A percentile compares a stretch with the other conserved stretches of the same genome.
phyloP scores from a whole-genome alignment of 2,113 vertebrate species.

The Oplegnathus fasciatus region DNA sequence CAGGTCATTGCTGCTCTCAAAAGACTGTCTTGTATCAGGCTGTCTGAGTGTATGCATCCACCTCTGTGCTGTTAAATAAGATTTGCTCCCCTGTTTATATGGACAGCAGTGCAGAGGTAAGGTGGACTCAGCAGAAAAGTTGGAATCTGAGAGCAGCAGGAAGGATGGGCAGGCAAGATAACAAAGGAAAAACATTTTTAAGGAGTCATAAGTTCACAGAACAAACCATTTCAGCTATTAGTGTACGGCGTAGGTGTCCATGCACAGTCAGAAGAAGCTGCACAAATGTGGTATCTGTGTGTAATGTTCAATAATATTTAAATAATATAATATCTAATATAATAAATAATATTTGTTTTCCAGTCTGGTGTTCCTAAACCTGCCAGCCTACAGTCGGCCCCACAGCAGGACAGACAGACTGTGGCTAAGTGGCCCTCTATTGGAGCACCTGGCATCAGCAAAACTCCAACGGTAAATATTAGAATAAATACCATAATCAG shows the following conservation, averaged over 20 bases:
- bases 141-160: conserved; percentile 59
- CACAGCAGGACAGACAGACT: conserved; percentile 29
- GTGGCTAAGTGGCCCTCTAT: background rate
- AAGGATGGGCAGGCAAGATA: conserved; percentile 63
- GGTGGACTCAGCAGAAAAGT: conserved; percentile 27
- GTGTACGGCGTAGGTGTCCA: background rate
- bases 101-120: conserved; percentile 6
- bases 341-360: conserved; percentile 32
- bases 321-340: no score
- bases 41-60: background rate
- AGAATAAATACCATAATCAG: background rate
- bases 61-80: background rate
- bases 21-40: background rate
- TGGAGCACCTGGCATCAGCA: conserved; percentile 17
- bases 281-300: background rate
- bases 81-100: background rate
- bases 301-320: background rate
- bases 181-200: conserved; percentile 40
- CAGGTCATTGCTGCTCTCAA: background rate
- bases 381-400: background rate
- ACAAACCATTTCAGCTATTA: background rate
- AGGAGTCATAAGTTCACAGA: conserved; percentile 26
- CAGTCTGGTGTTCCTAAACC: conserved; percentile 39
- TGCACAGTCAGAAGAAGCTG: background rate
- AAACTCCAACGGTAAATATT: conserved; percentile 44